Percentiles rank a stretch among this genome's conserved stretches.
These are phyloP conservation scores for Prosopocoilus inquinatus DNA, from an alignment of 2,888 invertebrate genomes.

Conservation along the genomic window DNA sequence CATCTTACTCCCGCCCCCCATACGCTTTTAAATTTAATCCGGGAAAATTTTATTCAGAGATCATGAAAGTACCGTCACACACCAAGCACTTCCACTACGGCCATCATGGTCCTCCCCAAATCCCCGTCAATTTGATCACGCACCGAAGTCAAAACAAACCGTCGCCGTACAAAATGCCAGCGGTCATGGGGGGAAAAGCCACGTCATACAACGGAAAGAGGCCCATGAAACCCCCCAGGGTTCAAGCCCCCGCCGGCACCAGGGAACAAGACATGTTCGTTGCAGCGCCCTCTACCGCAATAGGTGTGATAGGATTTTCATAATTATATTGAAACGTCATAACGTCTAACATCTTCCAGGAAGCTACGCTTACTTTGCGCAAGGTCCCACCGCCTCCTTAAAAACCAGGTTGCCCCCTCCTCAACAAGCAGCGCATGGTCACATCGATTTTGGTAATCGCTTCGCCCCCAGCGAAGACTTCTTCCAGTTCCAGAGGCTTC, in stretches of 20 bases:
- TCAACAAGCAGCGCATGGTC: slow-evolving; percentile 44
- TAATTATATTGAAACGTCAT: slow-evolving; percentile 1
- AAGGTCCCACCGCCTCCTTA: slow-evolving; percentile 2
- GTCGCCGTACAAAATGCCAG: slow-evolving; percentile 46
- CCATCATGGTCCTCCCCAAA: slow-evolving; percentile 4
- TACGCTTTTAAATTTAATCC: background rate
- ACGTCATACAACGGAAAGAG: slow-evolving; percentile 25
- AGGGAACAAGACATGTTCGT: slow-evolving; percentile 46
- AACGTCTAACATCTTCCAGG: slow-evolving; percentile 11
- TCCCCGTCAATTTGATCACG: slow-evolving; percentile 6
- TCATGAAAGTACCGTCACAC: slow-evolving; percentile 27
- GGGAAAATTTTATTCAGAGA: slow-evolving; percentile 15
- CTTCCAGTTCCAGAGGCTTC: slow-evolving; percentile 49
- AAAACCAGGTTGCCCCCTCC: slow-evolving; percentile 46
- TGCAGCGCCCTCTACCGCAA: slow-evolving; percentile 37
- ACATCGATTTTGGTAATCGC: slow-evolving; percentile 39
- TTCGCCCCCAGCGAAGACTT: slow-evolving; percentile 42
- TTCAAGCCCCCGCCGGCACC: slow-evolving; percentile 35
- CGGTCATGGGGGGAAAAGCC: slow-evolving; percentile 41
- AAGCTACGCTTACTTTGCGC: slow-evolving; percentile 15
- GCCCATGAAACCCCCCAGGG: slow-evolving; percentile 33
- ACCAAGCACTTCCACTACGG: slow-evolving; percentile 24
- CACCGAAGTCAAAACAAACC: slow-evolving; percentile 19
- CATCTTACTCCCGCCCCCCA: background rate
- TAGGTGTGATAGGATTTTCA: no score